These are phyloP conservation scores for Aphelinus certus DNA, from an alignment of 1,140 invertebrate species.

Conservation along the genomic window DNA sequence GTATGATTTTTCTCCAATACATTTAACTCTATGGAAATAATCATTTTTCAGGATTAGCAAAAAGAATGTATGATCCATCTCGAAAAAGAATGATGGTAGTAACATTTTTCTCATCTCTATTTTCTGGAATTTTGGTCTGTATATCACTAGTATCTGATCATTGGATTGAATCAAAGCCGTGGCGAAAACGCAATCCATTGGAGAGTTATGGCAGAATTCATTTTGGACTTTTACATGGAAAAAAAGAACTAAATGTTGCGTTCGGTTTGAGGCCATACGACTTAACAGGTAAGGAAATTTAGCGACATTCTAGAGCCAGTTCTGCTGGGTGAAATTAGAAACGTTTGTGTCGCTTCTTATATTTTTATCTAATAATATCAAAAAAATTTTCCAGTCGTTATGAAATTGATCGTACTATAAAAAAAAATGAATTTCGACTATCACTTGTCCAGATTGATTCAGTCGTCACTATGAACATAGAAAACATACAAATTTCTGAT, in stretches of 20 bases:
- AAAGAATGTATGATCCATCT: constrained; percentile 64
- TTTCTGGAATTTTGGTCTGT: constrained; percentile 83
- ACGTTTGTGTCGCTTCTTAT: no score
- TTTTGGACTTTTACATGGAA: constrained; percentile 86
- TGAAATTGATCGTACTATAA: no score
- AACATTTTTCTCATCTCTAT: constrained; percentile 86
- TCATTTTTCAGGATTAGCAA: background rate
- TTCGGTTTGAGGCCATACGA: constrained; percentile 82
- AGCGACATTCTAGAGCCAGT: no score
- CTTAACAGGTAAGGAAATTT: constrained; percentile 71
- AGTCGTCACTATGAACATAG: no score
- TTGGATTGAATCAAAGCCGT: constrained; percentile 85
- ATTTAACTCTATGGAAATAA: no score
- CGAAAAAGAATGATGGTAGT: constrained; percentile 85
- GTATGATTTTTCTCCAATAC: no score
- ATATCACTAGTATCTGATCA: constrained; percentile 87
- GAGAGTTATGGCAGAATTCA: constrained; percentile 81
- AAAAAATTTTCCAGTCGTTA: no score
- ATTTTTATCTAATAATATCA: no score
- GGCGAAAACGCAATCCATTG: constrained; percentile 71
- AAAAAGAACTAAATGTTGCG: constrained; percentile 82
- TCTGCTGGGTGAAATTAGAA: no score
- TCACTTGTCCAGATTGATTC: no score
- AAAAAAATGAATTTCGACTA: no score
- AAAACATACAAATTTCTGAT: no score